Evolutionary conservation across 2,888 invertebrate genomes (phyloP).

Genomic region (Altica lythri): DNA sequence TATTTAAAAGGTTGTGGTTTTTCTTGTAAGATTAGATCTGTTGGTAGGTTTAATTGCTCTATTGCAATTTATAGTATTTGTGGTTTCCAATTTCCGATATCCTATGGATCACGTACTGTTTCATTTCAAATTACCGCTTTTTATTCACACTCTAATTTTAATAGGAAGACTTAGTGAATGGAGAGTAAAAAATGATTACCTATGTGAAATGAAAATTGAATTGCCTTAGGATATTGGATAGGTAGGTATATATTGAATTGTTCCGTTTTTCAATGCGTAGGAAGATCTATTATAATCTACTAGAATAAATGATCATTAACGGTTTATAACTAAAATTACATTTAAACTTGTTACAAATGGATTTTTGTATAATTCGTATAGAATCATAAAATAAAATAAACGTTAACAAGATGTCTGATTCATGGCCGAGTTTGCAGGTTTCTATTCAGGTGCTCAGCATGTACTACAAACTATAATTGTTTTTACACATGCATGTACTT

Average conservation of each 20-base stretch:
- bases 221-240: no score
- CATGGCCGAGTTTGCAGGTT: conserved; percentile 35
- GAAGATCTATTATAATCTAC: no score
- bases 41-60: conserved; percentile 14
- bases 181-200: conserved; percentile 2
- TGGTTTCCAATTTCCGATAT: conserved; percentile 14
- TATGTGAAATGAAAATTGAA: conserved; percentile 1
- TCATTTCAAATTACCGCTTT: background rate
- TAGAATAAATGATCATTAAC: no score
- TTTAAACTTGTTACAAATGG: background rate
- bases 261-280: no score
- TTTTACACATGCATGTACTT: conserved; percentile 50
- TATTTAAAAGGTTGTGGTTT: conserved; percentile 16
- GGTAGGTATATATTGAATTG: no score
- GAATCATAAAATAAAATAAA: conserved; percentile 29
- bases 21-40: conserved; percentile 11
- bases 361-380: no score
- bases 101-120: conserved; percentile 13
- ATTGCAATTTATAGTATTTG: conserved; percentile 16
- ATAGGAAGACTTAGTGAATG: conserved; percentile 2
- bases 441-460: conserved; percentile 42
- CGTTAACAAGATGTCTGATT: conserved; percentile 40
- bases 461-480: conserved; percentile 47
- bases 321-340: no score
- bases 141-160: conserved; percentile 8